Percentiles rank a stretch among this genome's conserved stretches.
Evolutionary conservation across 1,140 invertebrate species (phyloP).

Genomic region (Ericerus pela): DNA sequence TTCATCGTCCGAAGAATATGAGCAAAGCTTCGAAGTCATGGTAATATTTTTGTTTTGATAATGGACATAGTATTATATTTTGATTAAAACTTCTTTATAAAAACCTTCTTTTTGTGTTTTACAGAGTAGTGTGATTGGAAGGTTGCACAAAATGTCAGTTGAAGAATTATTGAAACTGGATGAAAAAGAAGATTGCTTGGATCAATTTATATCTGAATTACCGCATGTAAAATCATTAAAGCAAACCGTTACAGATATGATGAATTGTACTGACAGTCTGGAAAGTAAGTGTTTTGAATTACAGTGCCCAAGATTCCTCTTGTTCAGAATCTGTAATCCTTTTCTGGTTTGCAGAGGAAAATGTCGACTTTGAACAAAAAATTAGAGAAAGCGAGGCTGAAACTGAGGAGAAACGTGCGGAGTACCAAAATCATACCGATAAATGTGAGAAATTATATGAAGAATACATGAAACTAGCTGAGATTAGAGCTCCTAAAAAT

Average conservation of each 20-base stretch:
- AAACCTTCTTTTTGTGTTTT: too few species aligned
- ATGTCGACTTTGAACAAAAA: conserved; percentile 47
- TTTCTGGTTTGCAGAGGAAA: conserved; percentile 37
- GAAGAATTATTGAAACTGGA: conserved; percentile 51
- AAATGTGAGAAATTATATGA: conserved; percentile 49
- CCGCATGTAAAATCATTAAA: conserved; percentile 48
- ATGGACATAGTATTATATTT: too few species aligned
- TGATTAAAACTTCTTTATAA: too few species aligned
- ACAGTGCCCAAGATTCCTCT: too few species aligned
- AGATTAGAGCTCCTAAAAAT: conserved; percentile 52
- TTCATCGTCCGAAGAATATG: neutral
- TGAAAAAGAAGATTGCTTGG: conserved; percentile 45
- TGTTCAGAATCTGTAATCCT: too few species aligned
- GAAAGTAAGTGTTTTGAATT: conserved; percentile 43
- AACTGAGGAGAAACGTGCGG: conserved; percentile 45
- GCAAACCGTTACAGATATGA: conserved; percentile 48
- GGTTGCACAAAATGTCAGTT: conserved; percentile 44
- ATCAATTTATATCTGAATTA: conserved; percentile 45
- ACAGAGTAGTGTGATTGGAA: conserved; percentile 35
- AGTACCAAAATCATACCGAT: conserved; percentile 47
- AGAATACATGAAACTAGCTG: conserved; percentile 50
- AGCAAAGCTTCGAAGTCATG: conserved; percentile 6
- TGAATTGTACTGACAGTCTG: conserved; percentile 50
- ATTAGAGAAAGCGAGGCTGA: conserved; percentile 43
- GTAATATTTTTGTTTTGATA: too few species aligned